These are phyloP conservation scores for Anthophora plumipes DNA, from an alignment of 2,888 invertebrate species.

Conservation along the genomic window DNA sequence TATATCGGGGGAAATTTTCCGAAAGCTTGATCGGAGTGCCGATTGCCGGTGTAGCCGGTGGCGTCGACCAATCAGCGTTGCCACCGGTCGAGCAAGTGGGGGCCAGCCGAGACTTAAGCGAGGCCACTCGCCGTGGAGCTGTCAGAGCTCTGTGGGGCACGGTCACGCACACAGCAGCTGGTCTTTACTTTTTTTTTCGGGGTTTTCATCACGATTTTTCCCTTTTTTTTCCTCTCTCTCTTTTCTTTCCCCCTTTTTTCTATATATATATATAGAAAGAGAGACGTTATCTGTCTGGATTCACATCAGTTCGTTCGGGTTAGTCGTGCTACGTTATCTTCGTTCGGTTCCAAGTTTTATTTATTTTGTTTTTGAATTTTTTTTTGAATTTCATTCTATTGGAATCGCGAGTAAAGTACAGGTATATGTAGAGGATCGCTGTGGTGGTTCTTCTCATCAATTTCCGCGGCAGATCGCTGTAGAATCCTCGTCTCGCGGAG, in stretches of 20 bases:
- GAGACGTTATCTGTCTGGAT: too few relatives aligned
- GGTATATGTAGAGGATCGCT: neutral
- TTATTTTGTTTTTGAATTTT: too few relatives aligned
- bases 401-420: neutral
- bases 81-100: constrained; percentile 78
- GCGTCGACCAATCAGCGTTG: constrained; percentile 79
- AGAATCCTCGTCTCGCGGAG: constrained; percentile 29
- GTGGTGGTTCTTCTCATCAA: neutral
- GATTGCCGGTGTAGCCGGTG: constrained; percentile 80
- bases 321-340: too few relatives aligned
- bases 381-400: too few relatives aligned
- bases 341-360: too few relatives aligned
- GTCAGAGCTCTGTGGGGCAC: constrained; percentile 85
- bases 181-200: constrained; percentile 63
- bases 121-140: constrained; percentile 84
- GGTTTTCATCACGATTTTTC: constrained; percentile 51
- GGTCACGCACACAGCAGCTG: constrained; percentile 83
- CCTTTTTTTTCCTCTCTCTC: constrained; percentile 35
- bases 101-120: constrained; percentile 84
- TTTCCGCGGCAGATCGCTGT: neutral
- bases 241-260: neutral
- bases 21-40: constrained; percentile 79
- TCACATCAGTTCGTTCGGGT: too few relatives aligned
- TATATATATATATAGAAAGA: too few relatives aligned
- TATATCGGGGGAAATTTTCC: constrained; percentile 80